Percentiles rank a stretch among this genome's conserved stretches.
phyloP scores from a whole-genome alignment of 2,797 vertebrate species.

The Gila robusta region DNA sequence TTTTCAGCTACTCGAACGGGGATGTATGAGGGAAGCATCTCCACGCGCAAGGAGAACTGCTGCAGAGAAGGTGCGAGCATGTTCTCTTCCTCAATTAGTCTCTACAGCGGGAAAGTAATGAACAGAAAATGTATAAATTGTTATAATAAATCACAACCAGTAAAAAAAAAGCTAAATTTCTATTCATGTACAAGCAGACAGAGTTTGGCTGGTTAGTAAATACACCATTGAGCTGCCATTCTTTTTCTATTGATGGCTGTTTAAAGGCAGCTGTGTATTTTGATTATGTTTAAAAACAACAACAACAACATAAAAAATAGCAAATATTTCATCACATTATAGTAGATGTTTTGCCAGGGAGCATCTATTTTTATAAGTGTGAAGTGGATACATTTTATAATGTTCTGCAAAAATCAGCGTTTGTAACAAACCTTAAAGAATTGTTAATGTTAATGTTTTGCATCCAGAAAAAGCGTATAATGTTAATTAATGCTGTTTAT shows the following conservation, averaged over 20 bases:
- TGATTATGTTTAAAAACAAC: not conserved
- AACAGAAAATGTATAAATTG: not conserved
- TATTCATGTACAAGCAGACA: not conserved
- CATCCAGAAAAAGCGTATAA: not conserved
- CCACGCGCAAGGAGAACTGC: slow-evolving; percentile 94
- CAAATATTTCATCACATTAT: not conserved
- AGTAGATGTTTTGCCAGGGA: not conserved
- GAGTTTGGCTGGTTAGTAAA: not conserved
- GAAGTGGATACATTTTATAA: not conserved
- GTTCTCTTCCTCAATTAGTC: slow-evolving; percentile 97
- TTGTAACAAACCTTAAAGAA: not conserved
- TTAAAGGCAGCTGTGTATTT: not conserved
- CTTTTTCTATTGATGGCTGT: not conserved
- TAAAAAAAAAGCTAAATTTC: not conserved
- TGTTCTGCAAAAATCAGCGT: not conserved
- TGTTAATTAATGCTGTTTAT: not conserved
- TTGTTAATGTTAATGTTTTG: not conserved
- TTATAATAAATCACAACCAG: not conserved
- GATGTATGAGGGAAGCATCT: slow-evolving; percentile 97
- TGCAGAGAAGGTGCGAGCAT: slow-evolving; percentile 97
- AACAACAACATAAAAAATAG: not conserved
- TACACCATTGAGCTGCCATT: not conserved
- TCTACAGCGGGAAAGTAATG: slow-evolving; percentile 71
- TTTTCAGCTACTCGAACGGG: slow-evolving; percentile 96
- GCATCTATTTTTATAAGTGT: not conserved